phyloP scores from a whole-genome alignment of 2,113 vertebrate genomes.

The Clupea harengus region DNA sequence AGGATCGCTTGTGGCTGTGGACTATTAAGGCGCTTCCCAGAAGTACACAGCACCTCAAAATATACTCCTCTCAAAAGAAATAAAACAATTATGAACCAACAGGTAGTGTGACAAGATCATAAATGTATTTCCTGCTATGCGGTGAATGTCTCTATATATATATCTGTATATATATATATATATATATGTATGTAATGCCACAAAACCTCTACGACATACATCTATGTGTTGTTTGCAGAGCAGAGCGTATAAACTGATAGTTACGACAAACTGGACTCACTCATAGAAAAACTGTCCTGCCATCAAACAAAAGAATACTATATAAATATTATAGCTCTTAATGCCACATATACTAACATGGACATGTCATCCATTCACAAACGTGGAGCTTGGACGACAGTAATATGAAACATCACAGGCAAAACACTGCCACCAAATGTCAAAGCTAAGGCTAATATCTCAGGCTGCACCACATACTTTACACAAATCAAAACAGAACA shows the following conservation, averaged over 20 bases:
- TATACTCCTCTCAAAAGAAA: conserved; percentile 20
- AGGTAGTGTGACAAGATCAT: background rate
- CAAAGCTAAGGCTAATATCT: background rate
- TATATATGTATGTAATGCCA: too few relatives aligned
- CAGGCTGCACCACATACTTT: background rate
- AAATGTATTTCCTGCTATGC: too few relatives aligned
- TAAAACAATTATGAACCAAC: background rate
- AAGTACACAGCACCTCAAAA: background rate
- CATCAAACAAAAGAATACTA: background rate
- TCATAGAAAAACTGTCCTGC: too few relatives aligned
- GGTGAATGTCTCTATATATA: too few relatives aligned
- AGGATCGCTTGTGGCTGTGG: background rate
- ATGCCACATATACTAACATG: background rate
- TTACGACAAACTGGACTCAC: too few relatives aligned
- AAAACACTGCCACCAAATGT: background rate
- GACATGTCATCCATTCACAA: background rate
- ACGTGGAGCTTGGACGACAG: too few relatives aligned
- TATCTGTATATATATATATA: background rate
- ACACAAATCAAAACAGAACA: background rate
- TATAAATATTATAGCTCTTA: background rate
- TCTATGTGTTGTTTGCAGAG: background rate
- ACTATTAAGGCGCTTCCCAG: background rate
- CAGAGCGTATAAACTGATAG: background rate
- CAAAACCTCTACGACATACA: too few relatives aligned
- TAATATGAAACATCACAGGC: background rate